phyloP scores from a whole-genome alignment of 2,113 vertebrate genomes.

The Sciurus niger region DNA sequence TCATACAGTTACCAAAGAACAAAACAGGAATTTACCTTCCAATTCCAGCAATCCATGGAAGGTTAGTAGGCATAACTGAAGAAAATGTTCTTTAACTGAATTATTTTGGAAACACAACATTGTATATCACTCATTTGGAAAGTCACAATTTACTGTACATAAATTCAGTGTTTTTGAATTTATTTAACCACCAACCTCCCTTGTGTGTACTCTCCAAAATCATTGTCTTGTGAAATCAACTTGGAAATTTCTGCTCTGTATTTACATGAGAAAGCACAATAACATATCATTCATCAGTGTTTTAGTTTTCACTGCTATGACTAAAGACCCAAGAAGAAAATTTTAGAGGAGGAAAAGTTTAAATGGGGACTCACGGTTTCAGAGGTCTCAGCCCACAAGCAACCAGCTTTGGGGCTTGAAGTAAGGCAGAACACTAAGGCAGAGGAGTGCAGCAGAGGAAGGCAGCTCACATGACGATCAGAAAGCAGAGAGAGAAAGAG shows the following conservation, averaged over 20 bases:
- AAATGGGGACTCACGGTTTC: too few relatives aligned
- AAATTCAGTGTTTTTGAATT: neutral
- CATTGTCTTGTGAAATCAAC: neutral
- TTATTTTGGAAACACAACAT: neutral
- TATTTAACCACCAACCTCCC: neutral
- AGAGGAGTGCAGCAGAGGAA: too few relatives aligned
- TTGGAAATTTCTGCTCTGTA: neutral
- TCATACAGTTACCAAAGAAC: neutral
- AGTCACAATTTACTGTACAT: neutral
- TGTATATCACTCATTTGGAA: neutral
- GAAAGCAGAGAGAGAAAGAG: too few relatives aligned
- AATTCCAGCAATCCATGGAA: neutral
- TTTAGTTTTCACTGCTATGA: too few relatives aligned
- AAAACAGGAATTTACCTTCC: neutral
- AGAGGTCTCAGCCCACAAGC: too few relatives aligned
- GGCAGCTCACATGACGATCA: too few relatives aligned
- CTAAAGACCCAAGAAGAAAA: too few relatives aligned
- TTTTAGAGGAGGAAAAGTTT: too few relatives aligned
- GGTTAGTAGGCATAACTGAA: neutral
- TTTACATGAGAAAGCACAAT: constrained; percentile 13
- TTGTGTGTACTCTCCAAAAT: neutral
- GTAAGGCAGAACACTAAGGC: too few relatives aligned
- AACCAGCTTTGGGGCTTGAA: too few relatives aligned
- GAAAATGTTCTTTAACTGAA: neutral
- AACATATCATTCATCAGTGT: neutral